A percentile compares a stretch with the other conserved stretches of the same genome.
Evolutionary conservation across 2,113 vertebrate species (phyloP).

Genomic region (Callospermophilus lateralis): DNA sequence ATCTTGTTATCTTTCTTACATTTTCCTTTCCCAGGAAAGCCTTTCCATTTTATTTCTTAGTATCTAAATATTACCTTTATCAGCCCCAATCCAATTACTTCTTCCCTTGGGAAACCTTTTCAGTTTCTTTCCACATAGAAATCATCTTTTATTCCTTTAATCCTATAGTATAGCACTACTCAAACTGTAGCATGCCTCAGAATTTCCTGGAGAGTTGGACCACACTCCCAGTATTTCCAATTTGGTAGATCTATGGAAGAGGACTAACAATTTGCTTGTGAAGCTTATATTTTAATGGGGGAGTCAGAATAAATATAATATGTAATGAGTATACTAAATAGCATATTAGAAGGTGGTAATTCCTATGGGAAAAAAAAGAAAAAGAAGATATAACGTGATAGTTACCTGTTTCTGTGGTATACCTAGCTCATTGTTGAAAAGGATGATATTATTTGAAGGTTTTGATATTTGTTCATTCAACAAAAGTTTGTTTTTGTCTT

Average conservation of each 20-base stretch:
- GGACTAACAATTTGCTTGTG: neutral
- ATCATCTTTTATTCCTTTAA: slow-evolving; percentile 21
- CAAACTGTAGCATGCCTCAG: neutral
- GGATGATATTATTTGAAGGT: neutral
- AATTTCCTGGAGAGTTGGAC: neutral
- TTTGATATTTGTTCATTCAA: slow-evolving; percentile 21
- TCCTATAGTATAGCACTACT: neutral
- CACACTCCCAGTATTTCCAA: neutral
- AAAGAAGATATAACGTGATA: neutral
- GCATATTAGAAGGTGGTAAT: neutral
- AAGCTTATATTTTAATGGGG: neutral
- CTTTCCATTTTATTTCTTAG: neutral
- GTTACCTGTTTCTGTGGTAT: neutral
- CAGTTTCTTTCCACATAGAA: neutral
- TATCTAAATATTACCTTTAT: slow-evolving; percentile 38
- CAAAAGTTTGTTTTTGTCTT: neutral
- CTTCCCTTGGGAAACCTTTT: neutral
- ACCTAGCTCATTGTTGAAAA: neutral
- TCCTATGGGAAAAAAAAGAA: neutral
- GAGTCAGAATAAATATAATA: neutral
- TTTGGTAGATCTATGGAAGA: neutral
- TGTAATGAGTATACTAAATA: neutral
- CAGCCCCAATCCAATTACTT: neutral
- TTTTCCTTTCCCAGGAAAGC: neutral
- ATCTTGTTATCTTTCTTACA: neutral